Base-by-base conservation (phyloP, 2,113 vertebrate genomes). In the Xyrauchen texanus region DNA sequence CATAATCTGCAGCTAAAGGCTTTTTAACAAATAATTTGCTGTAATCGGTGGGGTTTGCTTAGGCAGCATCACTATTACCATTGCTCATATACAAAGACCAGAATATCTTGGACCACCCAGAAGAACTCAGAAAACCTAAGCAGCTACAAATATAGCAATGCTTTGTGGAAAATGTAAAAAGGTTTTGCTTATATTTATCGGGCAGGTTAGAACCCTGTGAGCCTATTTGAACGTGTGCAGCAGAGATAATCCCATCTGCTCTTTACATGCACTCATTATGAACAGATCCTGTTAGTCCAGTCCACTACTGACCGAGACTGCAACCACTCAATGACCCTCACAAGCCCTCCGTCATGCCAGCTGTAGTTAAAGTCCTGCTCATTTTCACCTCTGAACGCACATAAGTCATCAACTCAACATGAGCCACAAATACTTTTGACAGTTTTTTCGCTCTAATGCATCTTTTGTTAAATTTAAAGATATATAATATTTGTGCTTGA, bases 171-270 rank as follows among this genome's bases (percentile, higher is more conserved):
- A 34, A 34, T 34, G 21, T 34, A 34, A 34, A 34, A 34, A 68
- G 46, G 1, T 8, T 0, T 4, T 45, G 51, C 16, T 21, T 16
- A 8, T 49, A n/a, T 34, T 57, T 57, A 44, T 66, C n/a, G 4
- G 9, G 47, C 8, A 67, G 45, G 47, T 49, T 57, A 5, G 13
- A 10, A 10, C 8, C 6, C n/a, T 15, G 34, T 58, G 34, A 15
- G 11, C 3, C 16, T 65, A 11, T 7, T 15, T 61, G 57, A 7
- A 12, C 34, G 53, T 58, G 7, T 45, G 47, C 15, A 8, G 65
- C 21, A 8, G 21, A 66, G 81, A 75, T 82, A 57, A 79, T 75
- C 42, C 63, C 74, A 49, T 70, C 55, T 72, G 76, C 70, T 57
- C 76, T 79, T 74, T 49, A 60, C 21, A 34, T 34, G 21, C 21